phyloP scores from a whole-genome alignment of 2,888 invertebrate species.

The Aradus depressus region DNA sequence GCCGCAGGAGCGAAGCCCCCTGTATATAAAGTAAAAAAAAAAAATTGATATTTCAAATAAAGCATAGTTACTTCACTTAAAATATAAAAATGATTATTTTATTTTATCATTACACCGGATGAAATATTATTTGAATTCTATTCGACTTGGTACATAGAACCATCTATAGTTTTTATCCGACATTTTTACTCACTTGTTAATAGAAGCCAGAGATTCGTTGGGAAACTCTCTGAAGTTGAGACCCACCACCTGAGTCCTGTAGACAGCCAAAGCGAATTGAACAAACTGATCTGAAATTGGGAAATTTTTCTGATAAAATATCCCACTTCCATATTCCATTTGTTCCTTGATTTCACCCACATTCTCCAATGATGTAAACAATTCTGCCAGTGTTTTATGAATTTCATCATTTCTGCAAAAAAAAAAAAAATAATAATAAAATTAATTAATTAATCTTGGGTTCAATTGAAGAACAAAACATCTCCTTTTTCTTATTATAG shows the following conservation, averaged over 20 bases:
- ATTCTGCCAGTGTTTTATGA: slow-evolving; percentile 1
- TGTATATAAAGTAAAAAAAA: too few species aligned
- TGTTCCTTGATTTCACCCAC: slow-evolving; percentile 1
- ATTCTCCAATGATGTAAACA: slow-evolving; percentile 1
- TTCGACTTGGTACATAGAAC: too few species aligned
- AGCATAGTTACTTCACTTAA: not conserved
- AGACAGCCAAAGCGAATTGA: slow-evolving; percentile 22
- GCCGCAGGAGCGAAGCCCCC: too few species aligned
- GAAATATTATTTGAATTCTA: too few species aligned
- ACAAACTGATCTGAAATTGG: slow-evolving; percentile 21
- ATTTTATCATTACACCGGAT: too few species aligned
- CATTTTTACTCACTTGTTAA: slow-evolving; percentile 29
- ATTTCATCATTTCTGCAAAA: slow-evolving; percentile 7
- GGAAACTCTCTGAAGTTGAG: slow-evolving; percentile 26
- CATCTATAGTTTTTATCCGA: not conserved
- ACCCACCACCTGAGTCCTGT: slow-evolving; percentile 25
- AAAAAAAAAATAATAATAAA: not conserved
- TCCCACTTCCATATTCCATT: slow-evolving; percentile 26
- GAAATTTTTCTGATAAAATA: slow-evolving; percentile 29
- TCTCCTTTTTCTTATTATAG: too few species aligned
- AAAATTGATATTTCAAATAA: too few species aligned
- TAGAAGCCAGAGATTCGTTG: slow-evolving; percentile 17
- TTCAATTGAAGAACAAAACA: too few species aligned
- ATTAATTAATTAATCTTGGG: not conserved
- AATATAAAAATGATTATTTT: not conserved